phyloP scores from a whole-genome alignment of 35 echinoderm and acorn worm genomes.

The Hemicentrotus pulcherrimus region DNA sequence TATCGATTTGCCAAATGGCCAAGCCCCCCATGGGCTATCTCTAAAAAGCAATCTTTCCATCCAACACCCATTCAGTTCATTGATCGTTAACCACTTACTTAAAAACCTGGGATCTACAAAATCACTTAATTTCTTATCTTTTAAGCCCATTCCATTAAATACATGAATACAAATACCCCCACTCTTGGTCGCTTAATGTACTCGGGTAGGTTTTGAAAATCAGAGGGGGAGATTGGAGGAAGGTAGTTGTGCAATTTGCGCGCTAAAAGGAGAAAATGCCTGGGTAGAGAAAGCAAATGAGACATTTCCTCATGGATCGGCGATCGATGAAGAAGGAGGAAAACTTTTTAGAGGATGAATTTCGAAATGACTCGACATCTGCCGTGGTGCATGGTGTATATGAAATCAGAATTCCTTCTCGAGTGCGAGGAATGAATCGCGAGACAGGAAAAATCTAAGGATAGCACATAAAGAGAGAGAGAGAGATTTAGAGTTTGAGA shows the following conservation, averaged over 20 bases:
- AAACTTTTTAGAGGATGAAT: constrained; percentile 33
- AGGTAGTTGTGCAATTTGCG: constrained; percentile 48
- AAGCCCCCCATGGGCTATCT: constrained; percentile 31
- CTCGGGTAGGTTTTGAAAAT: constrained; percentile 12
- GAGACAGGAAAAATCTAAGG: not conserved
- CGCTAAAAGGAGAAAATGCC: not conserved
- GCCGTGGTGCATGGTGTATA: not conserved
- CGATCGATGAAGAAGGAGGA: constrained; percentile 47
- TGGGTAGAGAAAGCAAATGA: constrained; percentile 27
- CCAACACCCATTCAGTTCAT: constrained; percentile 46
- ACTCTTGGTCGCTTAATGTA: not conserved
- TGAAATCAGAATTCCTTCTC: not conserved
- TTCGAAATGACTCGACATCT: constrained; percentile 34
- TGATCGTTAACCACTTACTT: constrained; percentile 47
- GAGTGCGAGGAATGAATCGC: not conserved
- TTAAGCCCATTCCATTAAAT: constrained; percentile 54
- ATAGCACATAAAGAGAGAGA: not conserved
- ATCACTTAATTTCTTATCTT: constrained; percentile 56
- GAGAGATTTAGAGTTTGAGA: not conserved
- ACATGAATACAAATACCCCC: constrained; percentile 53
- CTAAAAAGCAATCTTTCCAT: constrained; percentile 31
- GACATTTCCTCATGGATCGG: constrained; percentile 41
- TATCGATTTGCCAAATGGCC: constrained; percentile 43
- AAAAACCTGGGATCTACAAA: constrained; percentile 49
- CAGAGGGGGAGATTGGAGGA: not conserved